Evolutionary conservation across 1,140 invertebrate genomes (phyloP).

Genomic region (Cepaea nemoralis): DNA sequence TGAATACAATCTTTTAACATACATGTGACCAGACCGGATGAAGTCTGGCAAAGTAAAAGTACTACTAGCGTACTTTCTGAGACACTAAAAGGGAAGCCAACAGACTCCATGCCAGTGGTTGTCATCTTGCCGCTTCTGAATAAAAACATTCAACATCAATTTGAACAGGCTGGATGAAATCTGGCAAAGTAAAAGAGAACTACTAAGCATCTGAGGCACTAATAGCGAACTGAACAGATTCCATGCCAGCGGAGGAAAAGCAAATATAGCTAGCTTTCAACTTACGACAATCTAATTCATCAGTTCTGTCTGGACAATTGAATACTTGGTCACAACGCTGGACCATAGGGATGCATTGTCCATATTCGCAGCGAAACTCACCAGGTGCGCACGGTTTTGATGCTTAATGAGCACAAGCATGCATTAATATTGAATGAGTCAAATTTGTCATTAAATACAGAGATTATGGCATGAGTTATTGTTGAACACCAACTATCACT

Average conservation of each 20-base stretch:
- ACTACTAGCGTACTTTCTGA: too few species aligned
- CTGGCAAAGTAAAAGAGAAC: not conserved
- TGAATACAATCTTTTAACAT: too few species aligned
- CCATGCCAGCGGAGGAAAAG: not conserved
- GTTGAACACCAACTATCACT: too few species aligned
- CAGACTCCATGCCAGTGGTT: too few species aligned
- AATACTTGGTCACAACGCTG: constrained; percentile 87
- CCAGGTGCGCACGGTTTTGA: constrained; percentile 54
- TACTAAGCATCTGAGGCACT: too few species aligned
- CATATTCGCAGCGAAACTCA: constrained; percentile 76
- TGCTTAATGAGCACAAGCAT: constrained; percentile 24
- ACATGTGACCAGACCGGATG: too few species aligned
- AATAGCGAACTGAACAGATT: not conserved
- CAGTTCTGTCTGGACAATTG: constrained; percentile 92
- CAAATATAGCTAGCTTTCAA: constrained; percentile 26
- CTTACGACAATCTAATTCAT: constrained; percentile 77
- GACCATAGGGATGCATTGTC: constrained; percentile 78
- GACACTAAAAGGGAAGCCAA: too few species aligned
- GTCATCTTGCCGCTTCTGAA: too few species aligned
- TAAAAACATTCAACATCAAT: too few species aligned
- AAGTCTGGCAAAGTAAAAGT: too few species aligned
- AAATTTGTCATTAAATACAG: not conserved
- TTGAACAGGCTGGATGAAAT: too few species aligned
- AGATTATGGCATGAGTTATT: too few species aligned
- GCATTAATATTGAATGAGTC: not conserved